A percentile compares a stretch with the other conserved stretches of the same genome.
Evolutionary conservation across 2,888 invertebrate genomes (phyloP).

Genomic region (Orthosia gracilis): DNA sequence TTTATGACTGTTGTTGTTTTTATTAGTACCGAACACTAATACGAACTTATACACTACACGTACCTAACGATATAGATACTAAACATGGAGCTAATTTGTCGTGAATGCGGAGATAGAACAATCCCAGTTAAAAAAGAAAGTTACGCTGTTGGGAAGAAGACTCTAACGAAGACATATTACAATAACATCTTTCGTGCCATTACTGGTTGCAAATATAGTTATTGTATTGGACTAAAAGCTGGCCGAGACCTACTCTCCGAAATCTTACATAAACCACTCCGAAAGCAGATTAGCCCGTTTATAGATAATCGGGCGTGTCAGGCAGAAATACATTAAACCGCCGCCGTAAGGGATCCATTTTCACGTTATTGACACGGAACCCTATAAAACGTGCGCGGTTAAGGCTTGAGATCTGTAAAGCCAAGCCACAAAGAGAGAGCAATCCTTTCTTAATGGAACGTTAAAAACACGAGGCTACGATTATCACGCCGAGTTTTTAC

Average conservation of each 20-base stretch:
- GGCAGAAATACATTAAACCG: constrained; percentile 56
- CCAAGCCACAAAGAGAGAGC: constrained; percentile 62
- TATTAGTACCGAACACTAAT: constrained; percentile 8
- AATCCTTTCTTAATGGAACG: constrained; percentile 63
- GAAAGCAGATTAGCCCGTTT: constrained; percentile 41
- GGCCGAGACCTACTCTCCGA: not conserved
- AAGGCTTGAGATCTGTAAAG: constrained; percentile 59
- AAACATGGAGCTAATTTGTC: not conserved
- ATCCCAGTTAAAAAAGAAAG: not conserved
- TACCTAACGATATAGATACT: not conserved
- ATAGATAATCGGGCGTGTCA: constrained; percentile 52
- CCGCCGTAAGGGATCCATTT: constrained; percentile 59
- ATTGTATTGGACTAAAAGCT: not conserved
- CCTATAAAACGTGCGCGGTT: constrained; percentile 65
- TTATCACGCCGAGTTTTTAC: constrained; percentile 64
- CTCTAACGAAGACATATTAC: not conserved
- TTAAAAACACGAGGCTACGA: constrained; percentile 60
- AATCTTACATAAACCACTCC: constrained; percentile 19
- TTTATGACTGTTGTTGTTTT: constrained; percentile 19
- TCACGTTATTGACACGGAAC: constrained; percentile 63
- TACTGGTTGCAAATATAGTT: constrained; percentile 7
- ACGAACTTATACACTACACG: not conserved
- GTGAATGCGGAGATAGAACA: not conserved
- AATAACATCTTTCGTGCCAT: not conserved
- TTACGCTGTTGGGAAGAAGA: not conserved